These are phyloP conservation scores for Scolanthus callimorphus DNA, from an alignment of 92 coral and sea anemone genomes.

Conservation along the genomic window DNA sequence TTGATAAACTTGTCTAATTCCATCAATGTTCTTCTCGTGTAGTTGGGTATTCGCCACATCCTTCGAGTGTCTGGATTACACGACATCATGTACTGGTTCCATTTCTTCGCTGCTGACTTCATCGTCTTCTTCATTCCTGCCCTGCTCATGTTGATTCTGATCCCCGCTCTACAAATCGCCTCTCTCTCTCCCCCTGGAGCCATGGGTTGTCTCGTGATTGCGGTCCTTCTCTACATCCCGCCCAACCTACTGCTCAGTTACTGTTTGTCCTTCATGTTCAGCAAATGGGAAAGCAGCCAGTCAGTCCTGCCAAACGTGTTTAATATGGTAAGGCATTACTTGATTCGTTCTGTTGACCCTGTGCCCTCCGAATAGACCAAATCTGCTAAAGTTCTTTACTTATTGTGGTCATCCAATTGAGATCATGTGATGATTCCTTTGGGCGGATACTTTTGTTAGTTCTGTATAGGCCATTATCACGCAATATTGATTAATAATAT, in stretches of 20 bases:
- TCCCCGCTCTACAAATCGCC: constrained; percentile 56
- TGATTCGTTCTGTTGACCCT: too few relatives aligned
- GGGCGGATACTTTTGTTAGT: too few relatives aligned
- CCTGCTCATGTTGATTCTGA: constrained; percentile 52
- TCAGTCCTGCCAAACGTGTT: constrained; percentile 38
- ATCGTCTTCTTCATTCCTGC: constrained; percentile 58
- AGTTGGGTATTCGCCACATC: constrained; percentile 63
- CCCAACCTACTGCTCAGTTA: constrained; percentile 61
- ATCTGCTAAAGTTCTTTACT: too few relatives aligned
- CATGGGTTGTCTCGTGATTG: constrained; percentile 67
- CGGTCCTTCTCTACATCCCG: constrained; percentile 55
- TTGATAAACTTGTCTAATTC: too few relatives aligned
- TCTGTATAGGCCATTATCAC: too few relatives aligned
- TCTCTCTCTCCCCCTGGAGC: constrained; percentile 72
- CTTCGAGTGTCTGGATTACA: constrained; percentile 80
- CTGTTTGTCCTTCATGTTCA: constrained; percentile 63
- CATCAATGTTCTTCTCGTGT: too few relatives aligned
- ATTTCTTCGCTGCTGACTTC: constrained; percentile 54
- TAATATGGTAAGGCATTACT: background rate
- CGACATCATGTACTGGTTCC: constrained; percentile 64
- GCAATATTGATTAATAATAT: too few relatives aligned
- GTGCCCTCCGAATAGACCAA: too few relatives aligned
- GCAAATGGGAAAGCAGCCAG: constrained; percentile 74
- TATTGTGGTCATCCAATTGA: too few relatives aligned
- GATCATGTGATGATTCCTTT: too few relatives aligned